Percentiles rank a stretch among this genome's conserved stretches.
Conservation (phyloP, 2,797 vertebrate genomes). For the Helostoma temminkii region DNA sequence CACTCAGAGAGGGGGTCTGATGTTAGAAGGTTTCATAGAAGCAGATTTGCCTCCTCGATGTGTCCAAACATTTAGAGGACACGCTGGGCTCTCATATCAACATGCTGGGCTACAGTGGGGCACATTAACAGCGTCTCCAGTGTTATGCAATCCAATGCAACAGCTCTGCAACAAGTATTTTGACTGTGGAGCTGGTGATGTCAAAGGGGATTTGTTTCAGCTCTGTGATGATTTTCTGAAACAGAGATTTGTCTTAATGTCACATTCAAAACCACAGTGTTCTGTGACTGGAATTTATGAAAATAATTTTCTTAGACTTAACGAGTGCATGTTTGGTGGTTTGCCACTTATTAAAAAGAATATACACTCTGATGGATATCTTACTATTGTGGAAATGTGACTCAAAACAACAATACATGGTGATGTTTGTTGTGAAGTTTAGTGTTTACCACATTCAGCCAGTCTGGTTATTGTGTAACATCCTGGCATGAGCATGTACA, state of each 20-base stretch:
- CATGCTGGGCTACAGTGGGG: conserved; percentile 22
- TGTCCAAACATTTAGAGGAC: conserved; percentile 45
- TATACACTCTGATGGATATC: no score
- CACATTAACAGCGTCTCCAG: conserved; percentile 4
- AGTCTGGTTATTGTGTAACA: neutral
- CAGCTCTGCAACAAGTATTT: conserved; percentile 31
- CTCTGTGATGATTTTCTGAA: neutral
- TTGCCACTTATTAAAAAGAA: no score
- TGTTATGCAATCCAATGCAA: conserved; percentile 52
- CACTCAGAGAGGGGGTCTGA: conserved; percentile 31
- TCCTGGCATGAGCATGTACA: neutral
- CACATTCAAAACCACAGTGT: neutral
- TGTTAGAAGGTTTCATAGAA: conserved; percentile 36
- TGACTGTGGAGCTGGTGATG: conserved; percentile 4
- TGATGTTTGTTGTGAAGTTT: no score
- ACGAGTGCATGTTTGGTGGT: no score
- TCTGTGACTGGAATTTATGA: neutral
- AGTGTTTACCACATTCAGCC: no score
- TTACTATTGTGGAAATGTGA: no score
- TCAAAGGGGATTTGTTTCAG: neutral
- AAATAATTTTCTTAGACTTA: no score
- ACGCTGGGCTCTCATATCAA: conserved; percentile 36
- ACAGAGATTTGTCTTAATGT: neutral
- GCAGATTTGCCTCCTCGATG: conserved; percentile 41
- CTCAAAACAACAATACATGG: no score